Evolutionary conservation across 2,888 invertebrate species (phyloP).

Genomic region (Tachystola acroxantha): DNA sequence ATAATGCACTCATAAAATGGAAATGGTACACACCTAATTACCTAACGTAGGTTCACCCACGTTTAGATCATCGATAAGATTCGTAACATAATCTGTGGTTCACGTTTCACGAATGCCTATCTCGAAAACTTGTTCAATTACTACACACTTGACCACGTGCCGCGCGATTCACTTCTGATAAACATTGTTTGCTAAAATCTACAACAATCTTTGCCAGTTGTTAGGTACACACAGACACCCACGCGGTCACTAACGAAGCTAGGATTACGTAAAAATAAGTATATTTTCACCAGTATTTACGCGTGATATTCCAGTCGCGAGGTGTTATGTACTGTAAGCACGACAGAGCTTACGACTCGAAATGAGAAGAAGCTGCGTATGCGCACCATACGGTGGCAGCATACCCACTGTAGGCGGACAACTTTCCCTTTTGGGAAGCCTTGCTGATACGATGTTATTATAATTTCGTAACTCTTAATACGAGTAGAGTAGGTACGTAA

Average conservation of each 20-base stretch:
- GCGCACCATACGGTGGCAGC: slow-evolving; percentile 15
- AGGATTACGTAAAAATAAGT: no score
- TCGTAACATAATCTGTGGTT: slow-evolving; percentile 31
- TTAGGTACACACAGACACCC: no score
- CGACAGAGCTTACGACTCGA: slow-evolving; percentile 25
- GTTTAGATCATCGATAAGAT: slow-evolving; percentile 38
- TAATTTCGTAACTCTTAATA: slow-evolving; percentile 2
- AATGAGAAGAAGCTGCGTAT: slow-evolving; percentile 35
- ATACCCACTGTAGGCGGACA: slow-evolving; percentile 46
- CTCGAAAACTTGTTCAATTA: slow-evolving; percentile 1
- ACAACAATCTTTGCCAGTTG: background rate
- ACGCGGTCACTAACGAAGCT: no score
- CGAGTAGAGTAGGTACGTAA: no score
- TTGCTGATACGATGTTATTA: slow-evolving; percentile 4
- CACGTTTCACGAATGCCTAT: slow-evolving; percentile 25
- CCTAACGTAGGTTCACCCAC: slow-evolving; percentile 31
- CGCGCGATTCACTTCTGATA: slow-evolving; percentile 1
- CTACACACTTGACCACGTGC: background rate
- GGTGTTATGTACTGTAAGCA: no score
- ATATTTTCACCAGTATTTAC: no score
- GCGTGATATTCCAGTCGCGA: no score
- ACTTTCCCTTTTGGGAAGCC: slow-evolving; percentile 54
- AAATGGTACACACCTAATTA: slow-evolving; percentile 31
- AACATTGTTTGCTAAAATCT: slow-evolving; percentile 2
- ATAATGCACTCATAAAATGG: slow-evolving; percentile 27